phyloP scores from a whole-genome alignment of 2,797 vertebrate species.

The Mormyrus hasselquistii region DNA sequence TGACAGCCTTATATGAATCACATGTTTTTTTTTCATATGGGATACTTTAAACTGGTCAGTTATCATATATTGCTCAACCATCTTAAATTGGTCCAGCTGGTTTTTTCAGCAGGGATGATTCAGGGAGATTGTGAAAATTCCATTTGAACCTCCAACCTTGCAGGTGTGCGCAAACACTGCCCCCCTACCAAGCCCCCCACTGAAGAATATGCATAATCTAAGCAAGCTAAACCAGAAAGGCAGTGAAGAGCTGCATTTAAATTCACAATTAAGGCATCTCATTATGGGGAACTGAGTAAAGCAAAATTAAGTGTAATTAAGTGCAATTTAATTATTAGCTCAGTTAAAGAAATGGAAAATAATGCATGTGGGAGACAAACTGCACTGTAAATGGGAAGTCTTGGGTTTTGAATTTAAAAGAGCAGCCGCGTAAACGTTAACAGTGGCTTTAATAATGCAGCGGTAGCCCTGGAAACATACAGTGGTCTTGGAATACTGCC shows the following conservation, averaged over 20 bases:
- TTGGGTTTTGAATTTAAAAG: neutral
- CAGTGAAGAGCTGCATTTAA: neutral
- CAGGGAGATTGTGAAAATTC: neutral
- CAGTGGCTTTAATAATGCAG: neutral
- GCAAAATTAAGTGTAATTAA: neutral
- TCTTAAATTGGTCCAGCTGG: neutral
- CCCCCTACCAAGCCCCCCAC: neutral
- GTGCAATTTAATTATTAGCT: neutral
- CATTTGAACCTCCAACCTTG: neutral
- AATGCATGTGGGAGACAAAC: neutral
- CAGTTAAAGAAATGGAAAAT: neutral
- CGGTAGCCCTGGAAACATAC: neutral
- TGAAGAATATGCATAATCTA: neutral
- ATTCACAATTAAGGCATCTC: neutral
- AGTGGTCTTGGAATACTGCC: neutral
- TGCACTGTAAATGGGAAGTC: neutral
- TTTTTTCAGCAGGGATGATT: neutral
- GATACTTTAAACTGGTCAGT: neutral
- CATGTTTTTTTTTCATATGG: no score
- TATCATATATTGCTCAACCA: neutral
- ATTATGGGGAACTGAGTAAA: neutral
- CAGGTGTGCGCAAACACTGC: neutral
- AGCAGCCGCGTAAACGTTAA: neutral
- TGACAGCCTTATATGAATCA: neutral
- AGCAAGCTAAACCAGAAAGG: neutral